These are phyloP conservation scores for Agrochola circellaris DNA, from an alignment of 2,888 invertebrate genomes.

Conservation along the genomic window DNA sequence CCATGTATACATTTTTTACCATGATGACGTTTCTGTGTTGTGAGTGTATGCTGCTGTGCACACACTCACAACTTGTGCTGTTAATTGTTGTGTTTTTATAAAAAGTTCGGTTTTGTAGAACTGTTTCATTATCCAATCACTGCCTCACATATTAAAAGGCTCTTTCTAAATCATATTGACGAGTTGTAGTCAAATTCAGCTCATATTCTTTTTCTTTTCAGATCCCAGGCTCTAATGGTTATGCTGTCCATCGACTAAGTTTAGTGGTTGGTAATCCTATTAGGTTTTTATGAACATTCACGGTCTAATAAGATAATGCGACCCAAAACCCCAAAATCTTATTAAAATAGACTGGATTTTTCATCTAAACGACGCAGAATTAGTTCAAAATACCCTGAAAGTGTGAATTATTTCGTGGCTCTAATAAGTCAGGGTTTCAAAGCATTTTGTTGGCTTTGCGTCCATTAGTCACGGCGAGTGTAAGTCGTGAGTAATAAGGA, in stretches of 20 bases:
- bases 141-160: too few relatives aligned
- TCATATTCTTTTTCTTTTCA: background rate
- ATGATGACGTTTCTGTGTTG: too few relatives aligned
- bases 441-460: slow-evolving; percentile 58
- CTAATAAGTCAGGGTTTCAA: slow-evolving; percentile 50
- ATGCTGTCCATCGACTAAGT: background rate
- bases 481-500: slow-evolving; percentile 61
- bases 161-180: background rate
- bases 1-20: too few relatives aligned
- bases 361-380: slow-evolving; percentile 37
- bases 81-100: too few relatives aligned
- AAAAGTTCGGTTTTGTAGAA: too few relatives aligned
- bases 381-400: slow-evolving; percentile 39
- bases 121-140: background rate
- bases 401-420: slow-evolving; percentile 49
- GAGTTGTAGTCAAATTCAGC: background rate
- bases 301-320: slow-evolving; percentile 10
- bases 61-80: too few relatives aligned
- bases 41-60: too few relatives aligned
- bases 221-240: background rate
- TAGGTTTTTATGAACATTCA: background rate
- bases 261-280: background rate
- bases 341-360: slow-evolving; percentile 35
- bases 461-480: slow-evolving; percentile 60
- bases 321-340: slow-evolving; percentile 1